Percentiles rank a stretch among this genome's conserved stretches.
Conservation (phyloP, 2,888 invertebrate species). For the Acronicta psi region DNA sequence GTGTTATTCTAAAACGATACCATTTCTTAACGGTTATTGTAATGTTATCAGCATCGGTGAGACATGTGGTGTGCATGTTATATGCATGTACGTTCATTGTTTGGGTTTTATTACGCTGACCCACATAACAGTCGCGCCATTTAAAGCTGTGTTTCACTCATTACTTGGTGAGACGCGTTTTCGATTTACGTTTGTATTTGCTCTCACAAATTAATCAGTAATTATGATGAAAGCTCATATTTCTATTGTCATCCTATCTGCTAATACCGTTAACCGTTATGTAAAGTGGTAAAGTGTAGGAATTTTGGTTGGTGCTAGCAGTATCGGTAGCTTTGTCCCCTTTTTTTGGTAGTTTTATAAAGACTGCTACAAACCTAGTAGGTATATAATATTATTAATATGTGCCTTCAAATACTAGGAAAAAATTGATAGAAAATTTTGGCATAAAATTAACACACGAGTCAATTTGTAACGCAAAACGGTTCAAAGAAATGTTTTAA, state of each 20-base stretch:
- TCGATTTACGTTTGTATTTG: conserved; percentile 29
- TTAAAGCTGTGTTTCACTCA: conserved; percentile 59
- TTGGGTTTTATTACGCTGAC: conserved; percentile 63
- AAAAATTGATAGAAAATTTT: conserved; percentile 9
- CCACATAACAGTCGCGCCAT: conserved; percentile 62
- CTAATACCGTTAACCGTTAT: no score
- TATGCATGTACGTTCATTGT: conserved; percentile 39
- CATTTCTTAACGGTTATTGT: conserved; percentile 49
- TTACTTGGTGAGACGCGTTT: conserved; percentile 39
- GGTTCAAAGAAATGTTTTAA: conserved; percentile 35
- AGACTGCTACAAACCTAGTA: no score
- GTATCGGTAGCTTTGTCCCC: no score
- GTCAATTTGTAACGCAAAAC: conserved; percentile 22
- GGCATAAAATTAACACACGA: conserved; percentile 16
- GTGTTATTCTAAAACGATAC: conserved; percentile 28
- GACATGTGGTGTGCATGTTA: conserved; percentile 41
- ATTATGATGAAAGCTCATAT: conserved; percentile 14
- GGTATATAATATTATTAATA: no score
- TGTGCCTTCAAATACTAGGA: not conserved
- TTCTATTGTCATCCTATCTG: no score
- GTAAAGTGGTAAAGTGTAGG: no score
- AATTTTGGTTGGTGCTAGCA: no score
- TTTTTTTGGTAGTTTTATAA: no score
- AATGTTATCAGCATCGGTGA: conserved; percentile 52
- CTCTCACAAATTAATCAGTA: conserved; percentile 32